Evolutionary conservation across 2,797 vertebrate species (phyloP), one percentile per base, ranked within the genome.

Genomic region (Erithacus rubecula): DNA sequence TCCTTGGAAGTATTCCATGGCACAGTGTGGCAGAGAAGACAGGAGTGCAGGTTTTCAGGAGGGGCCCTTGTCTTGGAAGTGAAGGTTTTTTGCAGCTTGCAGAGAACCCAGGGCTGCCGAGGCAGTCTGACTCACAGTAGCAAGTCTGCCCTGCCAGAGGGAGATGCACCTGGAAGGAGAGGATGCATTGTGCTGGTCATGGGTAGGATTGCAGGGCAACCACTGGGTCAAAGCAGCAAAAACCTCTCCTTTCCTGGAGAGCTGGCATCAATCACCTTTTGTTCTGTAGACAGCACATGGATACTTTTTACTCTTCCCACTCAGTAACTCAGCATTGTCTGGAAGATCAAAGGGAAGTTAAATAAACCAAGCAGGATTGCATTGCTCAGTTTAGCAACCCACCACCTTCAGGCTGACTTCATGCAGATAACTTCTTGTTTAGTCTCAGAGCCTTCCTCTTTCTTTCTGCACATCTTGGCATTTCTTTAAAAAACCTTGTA

Each of bases 391-490:
- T 47, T 59, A 69, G 79, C 56, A 83, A 11, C 56, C 70, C 32
- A 55, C 29, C 0, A 3, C 32, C 46, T 70, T 36, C 60, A 62
- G 85, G 11, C 65, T 47, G 46, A 55, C 47, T 78, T 87, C 22
- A 8, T 82, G 59, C 52, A 72, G 67, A 83, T 4, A 10, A 87
- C 77, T 94, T 95, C 81, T 83, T 83, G 47, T 90, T 94, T 89
- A 94, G 83, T 62, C 92, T 67, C 59, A 39, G 30, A 65, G 34
- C 34, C 86, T 95, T 96, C 94, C 90, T 95, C 95, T 95, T 96
- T 94, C 69, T 93, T 92, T 83, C 71, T 94, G 81, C 78, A 77
- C 10, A 36, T 86, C 60, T 89, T 56, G 80, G 64, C 72, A 37
- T 71, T 92, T 93, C 64, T 52, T 86, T 5, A 55, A 67, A 83